These are phyloP conservation scores for Stegana nigrithorax DNA, from an alignment of 2,888 invertebrate species.

Conservation along the genomic window DNA sequence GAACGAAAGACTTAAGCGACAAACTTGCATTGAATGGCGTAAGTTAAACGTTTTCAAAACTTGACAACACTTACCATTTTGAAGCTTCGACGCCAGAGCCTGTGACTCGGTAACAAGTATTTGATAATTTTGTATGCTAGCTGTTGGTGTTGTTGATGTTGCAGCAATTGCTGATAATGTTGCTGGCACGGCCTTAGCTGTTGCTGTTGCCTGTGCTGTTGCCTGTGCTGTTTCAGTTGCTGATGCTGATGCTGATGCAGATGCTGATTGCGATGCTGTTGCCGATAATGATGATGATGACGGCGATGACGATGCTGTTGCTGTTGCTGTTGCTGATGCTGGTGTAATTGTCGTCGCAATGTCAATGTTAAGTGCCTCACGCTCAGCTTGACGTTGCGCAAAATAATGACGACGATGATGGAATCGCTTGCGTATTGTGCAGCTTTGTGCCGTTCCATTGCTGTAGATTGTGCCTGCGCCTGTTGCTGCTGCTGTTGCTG, in stretches of 20 bases:
- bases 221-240: too few relatives aligned
- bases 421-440: slow-evolving; percentile 69
- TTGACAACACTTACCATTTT: slow-evolving; percentile 48
- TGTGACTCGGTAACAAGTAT: too few relatives aligned
- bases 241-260: too few relatives aligned
- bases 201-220: not conserved
- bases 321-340: slow-evolving; percentile 5
- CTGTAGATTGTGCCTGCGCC: slow-evolving; percentile 14
- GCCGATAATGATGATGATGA: too few relatives aligned
- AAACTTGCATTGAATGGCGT: slow-evolving; percentile 27
- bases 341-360: not conserved
- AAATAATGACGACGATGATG: slow-evolving; percentile 66
- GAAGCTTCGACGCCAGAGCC: slow-evolving; percentile 40
- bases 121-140: too few relatives aligned
- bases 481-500: slow-evolving; percentile 28
- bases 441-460: slow-evolving; percentile 17
- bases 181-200: not conserved
- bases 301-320: not conserved
- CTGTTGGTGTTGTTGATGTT: too few relatives aligned
- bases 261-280: not conserved
- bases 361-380: slow-evolving; percentile 39
- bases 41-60: not conserved
- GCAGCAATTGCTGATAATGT: too few relatives aligned
- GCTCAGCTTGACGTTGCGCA: slow-evolving; percentile 37
- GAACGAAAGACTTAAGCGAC: slow-evolving; percentile 40